Conservation (phyloP, 1,140 invertebrate genomes). For the Drosophila tsacasi region DNA sequence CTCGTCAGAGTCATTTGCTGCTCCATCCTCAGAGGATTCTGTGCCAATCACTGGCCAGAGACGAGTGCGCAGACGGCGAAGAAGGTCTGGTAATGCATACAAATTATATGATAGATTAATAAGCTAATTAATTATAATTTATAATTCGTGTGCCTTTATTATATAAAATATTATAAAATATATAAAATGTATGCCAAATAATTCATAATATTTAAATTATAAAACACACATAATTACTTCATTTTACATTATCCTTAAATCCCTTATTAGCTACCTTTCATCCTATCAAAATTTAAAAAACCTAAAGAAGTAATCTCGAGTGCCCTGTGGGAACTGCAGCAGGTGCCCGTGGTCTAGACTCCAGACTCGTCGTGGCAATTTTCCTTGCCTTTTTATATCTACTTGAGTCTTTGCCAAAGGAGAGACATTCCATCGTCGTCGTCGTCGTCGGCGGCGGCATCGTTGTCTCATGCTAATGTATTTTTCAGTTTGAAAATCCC, state of each 20-base stretch:
- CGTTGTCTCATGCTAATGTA: slow-evolving; percentile 73
- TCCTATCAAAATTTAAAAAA: neutral
- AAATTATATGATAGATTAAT: neutral
- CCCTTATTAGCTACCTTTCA: neutral
- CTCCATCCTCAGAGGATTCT: slow-evolving; percentile 25
- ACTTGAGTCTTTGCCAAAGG: slow-evolving; percentile 7
- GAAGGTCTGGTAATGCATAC: slow-evolving; percentile 56
- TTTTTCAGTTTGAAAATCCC: slow-evolving; percentile 78
- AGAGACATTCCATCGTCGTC: slow-evolving; percentile 31
- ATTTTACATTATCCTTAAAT: neutral
- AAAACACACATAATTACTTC: neutral
- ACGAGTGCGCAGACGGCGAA: slow-evolving; percentile 70
- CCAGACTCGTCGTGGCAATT: slow-evolving; percentile 8
- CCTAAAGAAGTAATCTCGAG: neutral
- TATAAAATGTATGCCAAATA: neutral
- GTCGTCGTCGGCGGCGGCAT: slow-evolving; percentile 29
- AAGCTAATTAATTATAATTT: too few relatives aligned
- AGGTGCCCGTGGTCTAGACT: slow-evolving; percentile 56
- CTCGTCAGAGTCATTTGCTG: slow-evolving; percentile 10
- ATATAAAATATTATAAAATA: neutral
- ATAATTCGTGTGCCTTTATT: neutral
- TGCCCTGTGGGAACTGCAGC: slow-evolving; percentile 57
- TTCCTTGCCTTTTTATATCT: slow-evolving; percentile 10
- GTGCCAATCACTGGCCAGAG: slow-evolving; percentile 59
- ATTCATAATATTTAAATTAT: neutral